Conservation (phyloP, 1,140 invertebrate genomes). For the Philaenus spumarius region DNA sequence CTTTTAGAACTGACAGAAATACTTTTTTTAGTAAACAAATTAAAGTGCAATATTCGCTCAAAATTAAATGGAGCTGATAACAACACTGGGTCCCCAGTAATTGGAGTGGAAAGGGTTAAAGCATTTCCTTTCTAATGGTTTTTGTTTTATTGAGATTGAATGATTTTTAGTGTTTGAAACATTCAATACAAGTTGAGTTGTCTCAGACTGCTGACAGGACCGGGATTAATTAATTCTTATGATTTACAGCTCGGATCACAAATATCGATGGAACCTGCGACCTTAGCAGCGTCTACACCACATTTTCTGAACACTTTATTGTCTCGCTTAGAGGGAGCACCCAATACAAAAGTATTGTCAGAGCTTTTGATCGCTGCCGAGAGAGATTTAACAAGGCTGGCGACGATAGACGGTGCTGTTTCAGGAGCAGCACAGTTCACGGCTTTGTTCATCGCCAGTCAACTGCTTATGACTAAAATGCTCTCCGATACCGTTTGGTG, state of each 20-base stretch:
- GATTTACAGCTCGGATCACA: not conserved
- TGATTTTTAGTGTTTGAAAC: too few species aligned
- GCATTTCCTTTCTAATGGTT: too few species aligned
- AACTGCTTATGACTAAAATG: constrained; percentile 45
- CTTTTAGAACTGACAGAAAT: too few species aligned
- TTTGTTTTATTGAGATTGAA: too few species aligned
- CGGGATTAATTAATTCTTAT: not conserved
- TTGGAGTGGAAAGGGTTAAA: too few species aligned
- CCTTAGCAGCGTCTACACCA: constrained; percentile 36
- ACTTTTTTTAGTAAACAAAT: not conserved
- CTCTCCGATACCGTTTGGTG: constrained; percentile 42
- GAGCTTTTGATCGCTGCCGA: constrained; percentile 63
- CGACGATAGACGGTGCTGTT: constrained; percentile 17
- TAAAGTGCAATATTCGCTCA: too few species aligned
- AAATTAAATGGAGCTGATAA: too few species aligned
- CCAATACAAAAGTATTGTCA: constrained; percentile 50
- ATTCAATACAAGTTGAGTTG: too few species aligned
- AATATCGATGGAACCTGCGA: constrained; percentile 16
- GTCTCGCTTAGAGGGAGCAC: constrained; percentile 58
- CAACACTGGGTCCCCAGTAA: too few species aligned
- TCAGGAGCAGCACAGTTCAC: constrained; percentile 76
- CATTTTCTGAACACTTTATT: constrained; percentile 64
- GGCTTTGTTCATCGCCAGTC: constrained; percentile 64
- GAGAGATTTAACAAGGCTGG: constrained; percentile 54
- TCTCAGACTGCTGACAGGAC: too few species aligned